These are phyloP conservation scores for Mesocentrotus franciscanus DNA, from an alignment of 53 echinoderm and acorn worm species.

Conservation along the genomic window DNA sequence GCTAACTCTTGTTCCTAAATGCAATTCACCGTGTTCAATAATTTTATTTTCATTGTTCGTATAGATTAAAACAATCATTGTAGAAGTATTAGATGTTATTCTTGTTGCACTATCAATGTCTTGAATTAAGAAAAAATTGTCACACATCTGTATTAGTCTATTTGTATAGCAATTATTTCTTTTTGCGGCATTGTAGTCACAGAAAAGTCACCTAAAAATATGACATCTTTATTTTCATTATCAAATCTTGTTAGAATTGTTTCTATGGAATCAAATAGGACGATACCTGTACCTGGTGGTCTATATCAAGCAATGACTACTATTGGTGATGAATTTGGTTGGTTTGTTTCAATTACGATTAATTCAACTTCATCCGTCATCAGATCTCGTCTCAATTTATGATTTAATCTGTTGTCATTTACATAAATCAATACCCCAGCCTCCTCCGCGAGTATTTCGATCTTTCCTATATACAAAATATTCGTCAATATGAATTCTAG, in stretches of 20 bases:
- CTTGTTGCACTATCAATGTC: background rate
- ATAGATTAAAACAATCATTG: background rate
- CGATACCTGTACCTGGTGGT: background rate
- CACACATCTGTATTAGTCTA: background rate
- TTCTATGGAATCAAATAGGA: background rate
- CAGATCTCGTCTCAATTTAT: slow-evolving; percentile 9
- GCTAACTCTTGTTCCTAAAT: background rate
- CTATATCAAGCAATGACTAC: slow-evolving; percentile 17
- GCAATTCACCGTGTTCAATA: background rate
- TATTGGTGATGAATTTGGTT: slow-evolving; percentile 15
- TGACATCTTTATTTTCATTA: background rate
- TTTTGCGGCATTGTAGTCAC: background rate
- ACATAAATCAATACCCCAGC: background rate
- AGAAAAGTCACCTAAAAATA: background rate
- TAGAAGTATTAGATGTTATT: background rate
- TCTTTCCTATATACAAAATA: slow-evolving; percentile 19
- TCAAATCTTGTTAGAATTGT: background rate
- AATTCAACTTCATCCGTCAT: slow-evolving; percentile 10
- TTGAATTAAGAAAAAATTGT: background rate
- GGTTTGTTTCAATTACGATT: background rate
- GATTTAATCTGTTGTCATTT: background rate
- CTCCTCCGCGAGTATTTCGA: slow-evolving; percentile 24
- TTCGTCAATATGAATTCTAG: slow-evolving; percentile 2
- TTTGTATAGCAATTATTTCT: background rate
- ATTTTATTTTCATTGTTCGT: background rate